Percentiles rank a stretch among this genome's conserved stretches.
These are phyloP conservation scores for Drosophila ironensis DNA, from an alignment of 1,140 invertebrate species.

Conservation along the genomic window DNA sequence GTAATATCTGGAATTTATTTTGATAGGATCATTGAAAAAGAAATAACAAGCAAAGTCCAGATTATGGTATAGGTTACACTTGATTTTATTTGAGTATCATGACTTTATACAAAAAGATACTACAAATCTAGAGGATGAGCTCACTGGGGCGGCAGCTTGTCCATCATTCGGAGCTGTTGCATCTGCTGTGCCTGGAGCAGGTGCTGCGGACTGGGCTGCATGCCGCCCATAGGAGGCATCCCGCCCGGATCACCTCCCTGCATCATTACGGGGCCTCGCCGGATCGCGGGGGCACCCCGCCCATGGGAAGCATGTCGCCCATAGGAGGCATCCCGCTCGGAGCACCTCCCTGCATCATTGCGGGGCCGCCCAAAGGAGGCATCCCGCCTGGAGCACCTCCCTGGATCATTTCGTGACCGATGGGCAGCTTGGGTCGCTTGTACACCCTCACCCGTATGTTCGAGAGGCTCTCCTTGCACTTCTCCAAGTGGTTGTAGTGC, in stretches of 20 bases:
- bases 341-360: no score
- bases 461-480: constrained; percentile 93
- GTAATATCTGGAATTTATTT: no score
- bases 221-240: constrained; percentile 46
- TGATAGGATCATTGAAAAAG: no score
- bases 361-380: no score
- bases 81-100: constrained; percentile 32
- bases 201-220: constrained; percentile 81
- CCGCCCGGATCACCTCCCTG: no score
- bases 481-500: constrained; percentile 94
- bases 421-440: constrained; percentile 57
- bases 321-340: no score
- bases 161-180: constrained; percentile 83
- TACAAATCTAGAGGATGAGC: constrained; percentile 1
- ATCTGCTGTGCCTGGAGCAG: constrained; percentile 82
- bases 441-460: constrained; percentile 84
- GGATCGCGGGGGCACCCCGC: constrained; percentile 40
- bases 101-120: constrained; percentile 3
- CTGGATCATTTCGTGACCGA: constrained; percentile 35
- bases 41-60: no score
- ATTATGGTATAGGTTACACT: no score
- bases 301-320: constrained; percentile 52
- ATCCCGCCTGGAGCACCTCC: no score
- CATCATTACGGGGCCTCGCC: no score
- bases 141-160: constrained; percentile 68